phyloP scores from a whole-genome alignment of 2,888 invertebrate genomes.

The Dendrolimus pini region DNA sequence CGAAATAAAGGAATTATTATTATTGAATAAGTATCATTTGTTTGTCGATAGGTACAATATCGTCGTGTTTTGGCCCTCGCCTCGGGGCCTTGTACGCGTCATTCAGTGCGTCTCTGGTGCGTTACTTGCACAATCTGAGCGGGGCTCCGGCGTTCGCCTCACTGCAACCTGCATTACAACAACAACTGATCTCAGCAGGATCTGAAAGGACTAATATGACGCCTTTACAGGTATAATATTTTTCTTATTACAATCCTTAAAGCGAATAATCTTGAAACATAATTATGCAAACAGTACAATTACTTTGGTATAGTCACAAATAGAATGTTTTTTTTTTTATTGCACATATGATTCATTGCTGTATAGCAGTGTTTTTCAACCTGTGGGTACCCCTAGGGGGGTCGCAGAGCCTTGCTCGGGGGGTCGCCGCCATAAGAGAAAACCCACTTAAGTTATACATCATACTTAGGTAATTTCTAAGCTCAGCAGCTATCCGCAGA shows the following conservation, averaged over 20 bases:
- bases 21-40: too few species aligned
- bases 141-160: conserved; percentile 50
- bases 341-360: too few species aligned
- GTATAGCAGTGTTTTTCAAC: too few species aligned
- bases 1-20: too few species aligned
- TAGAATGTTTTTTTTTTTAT: too few species aligned
- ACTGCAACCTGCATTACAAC: conserved; percentile 56
- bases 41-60: conserved; percentile 76
- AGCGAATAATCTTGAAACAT: conserved; percentile 37
- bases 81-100: conserved; percentile 83
- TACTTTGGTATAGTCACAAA: too few species aligned
- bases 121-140: conserved; percentile 81
- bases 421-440: too few species aligned
- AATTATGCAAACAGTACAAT: conserved; percentile 59
- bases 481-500: too few species aligned
- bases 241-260: conserved; percentile 48
- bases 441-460: too few species aligned
- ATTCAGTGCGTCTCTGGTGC: conserved; percentile 86
- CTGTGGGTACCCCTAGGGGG: too few species aligned
- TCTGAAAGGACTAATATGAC: conserved; percentile 56
- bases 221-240: conserved; percentile 46
- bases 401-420: too few species aligned
- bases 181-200: conserved; percentile 49
- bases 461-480: too few species aligned
- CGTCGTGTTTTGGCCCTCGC: conserved; percentile 83